Percentiles rank a stretch among this genome's conserved stretches.
These are phyloP conservation scores for Corythornis vintsioides DNA, from an alignment of 2,113 vertebrate species.

Conservation along the genomic window DNA sequence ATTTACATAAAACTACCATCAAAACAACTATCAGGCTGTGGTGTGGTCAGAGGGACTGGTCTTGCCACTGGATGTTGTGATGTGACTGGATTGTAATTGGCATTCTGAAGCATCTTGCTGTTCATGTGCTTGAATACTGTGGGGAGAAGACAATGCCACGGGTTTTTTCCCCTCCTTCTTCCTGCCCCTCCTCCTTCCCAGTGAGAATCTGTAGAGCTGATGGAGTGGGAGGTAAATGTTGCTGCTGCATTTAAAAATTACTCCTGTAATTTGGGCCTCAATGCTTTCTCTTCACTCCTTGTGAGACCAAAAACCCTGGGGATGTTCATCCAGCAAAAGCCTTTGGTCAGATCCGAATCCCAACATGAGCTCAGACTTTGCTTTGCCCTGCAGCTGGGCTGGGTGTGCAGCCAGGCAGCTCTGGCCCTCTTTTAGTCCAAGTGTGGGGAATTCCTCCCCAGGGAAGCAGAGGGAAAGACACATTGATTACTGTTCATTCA, in stretches of 20 bases:
- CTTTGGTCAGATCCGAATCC: background rate
- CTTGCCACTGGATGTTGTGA: background rate
- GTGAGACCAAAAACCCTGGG: background rate
- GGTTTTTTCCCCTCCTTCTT: background rate
- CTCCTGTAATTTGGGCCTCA: background rate
- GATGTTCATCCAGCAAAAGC: background rate
- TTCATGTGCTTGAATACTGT: background rate
- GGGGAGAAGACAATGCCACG: background rate
- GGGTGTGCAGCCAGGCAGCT: background rate
- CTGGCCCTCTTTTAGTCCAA: background rate
- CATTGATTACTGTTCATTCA: background rate
- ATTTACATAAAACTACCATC: background rate
- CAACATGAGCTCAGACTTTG: background rate
- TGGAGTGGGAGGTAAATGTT: background rate
- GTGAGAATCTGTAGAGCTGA: background rate
- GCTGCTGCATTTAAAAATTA: background rate
- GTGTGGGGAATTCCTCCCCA: background rate
- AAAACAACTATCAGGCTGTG: background rate
- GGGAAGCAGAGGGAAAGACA: background rate
- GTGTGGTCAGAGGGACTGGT: accelerated
- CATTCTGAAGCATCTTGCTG: background rate
- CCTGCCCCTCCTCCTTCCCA: background rate
- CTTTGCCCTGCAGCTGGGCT: background rate
- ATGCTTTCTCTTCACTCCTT: background rate
- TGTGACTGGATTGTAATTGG: background rate